These are phyloP conservation scores for Pissodes strobi DNA, from an alignment of 1,140 invertebrate species.

Conservation along the genomic window DNA sequence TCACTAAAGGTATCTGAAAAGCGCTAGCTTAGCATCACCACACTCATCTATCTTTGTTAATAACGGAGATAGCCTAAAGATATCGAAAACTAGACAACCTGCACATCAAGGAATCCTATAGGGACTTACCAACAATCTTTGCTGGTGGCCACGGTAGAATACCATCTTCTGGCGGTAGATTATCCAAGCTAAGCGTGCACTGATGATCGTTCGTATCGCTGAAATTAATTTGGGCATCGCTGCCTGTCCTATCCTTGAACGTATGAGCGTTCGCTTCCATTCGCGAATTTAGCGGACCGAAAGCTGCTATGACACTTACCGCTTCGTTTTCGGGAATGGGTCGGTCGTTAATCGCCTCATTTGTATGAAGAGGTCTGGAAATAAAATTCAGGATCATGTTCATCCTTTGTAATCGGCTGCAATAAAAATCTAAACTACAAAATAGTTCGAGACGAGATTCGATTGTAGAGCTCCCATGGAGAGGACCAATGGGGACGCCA, in stretches of 20 bases:
- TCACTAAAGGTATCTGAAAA: too few species aligned
- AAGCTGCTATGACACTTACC: constrained; percentile 80
- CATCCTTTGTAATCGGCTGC: too few species aligned
- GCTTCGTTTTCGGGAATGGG: constrained; percentile 69
- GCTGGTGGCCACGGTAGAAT: constrained; percentile 70
- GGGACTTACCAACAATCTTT: constrained; percentile 60
- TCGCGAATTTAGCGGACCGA: constrained; percentile 77
- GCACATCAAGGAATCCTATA: not conserved
- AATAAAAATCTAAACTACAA: too few species aligned
- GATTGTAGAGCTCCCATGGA: too few species aligned
- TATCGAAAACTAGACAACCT: not conserved
- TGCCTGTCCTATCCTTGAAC: constrained; percentile 72
- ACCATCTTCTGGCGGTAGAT: constrained; percentile 58
- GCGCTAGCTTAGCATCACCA: too few species aligned
- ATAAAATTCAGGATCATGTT: too few species aligned
- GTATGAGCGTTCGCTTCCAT: constrained; percentile 83
- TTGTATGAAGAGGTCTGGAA: constrained; percentile 71
- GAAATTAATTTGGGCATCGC: constrained; percentile 78
- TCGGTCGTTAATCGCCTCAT: constrained; percentile 71
- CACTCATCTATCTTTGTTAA: too few species aligned
- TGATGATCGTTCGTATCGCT: constrained; percentile 53
- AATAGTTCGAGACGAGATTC: too few species aligned
- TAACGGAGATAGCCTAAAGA: not conserved
- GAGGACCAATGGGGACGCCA: too few species aligned
- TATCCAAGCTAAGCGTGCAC: constrained; percentile 52